Evolutionary conservation across 2,888 invertebrate species (phyloP).

Genomic region (Sepiola atlantica): DNA sequence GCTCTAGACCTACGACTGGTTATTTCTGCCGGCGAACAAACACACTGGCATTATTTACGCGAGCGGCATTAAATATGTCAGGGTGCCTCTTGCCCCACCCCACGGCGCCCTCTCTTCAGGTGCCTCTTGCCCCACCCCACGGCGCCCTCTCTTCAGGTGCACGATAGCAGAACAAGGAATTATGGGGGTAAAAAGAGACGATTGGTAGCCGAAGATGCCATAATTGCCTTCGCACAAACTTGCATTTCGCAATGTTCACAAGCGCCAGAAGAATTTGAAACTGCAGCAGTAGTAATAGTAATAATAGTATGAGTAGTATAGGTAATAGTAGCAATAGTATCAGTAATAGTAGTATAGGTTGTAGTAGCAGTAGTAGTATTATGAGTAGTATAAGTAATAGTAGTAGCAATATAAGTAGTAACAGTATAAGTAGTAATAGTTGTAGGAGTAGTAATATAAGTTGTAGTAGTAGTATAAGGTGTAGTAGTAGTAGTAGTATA

Average conservation of each 20-base stretch:
- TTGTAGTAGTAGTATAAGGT: neutral
- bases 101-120: no score
- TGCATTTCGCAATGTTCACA: neutral
- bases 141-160: neutral
- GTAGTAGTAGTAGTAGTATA: no score
- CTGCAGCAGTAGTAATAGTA: neutral
- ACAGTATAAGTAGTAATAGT: neutral
- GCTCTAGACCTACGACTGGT: no score
- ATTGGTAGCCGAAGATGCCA: neutral
- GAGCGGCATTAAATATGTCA: neutral
- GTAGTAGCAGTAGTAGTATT: neutral
- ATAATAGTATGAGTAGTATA: neutral
- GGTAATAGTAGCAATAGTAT: neutral
- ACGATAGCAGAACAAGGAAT: neutral
- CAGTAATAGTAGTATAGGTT: no score
- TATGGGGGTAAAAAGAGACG: neutral
- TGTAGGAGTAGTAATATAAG: neutral
- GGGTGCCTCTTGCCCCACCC: neutral
- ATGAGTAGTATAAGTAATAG: neutral
- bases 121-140: neutral
- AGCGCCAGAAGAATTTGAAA: neutral
- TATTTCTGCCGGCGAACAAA: neutral
- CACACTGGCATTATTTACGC: neutral
- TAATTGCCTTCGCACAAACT: neutral
- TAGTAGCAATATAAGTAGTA: neutral